Evolutionary conservation across 1,140 invertebrate species (phyloP), one percentile per base, ranked within the genome.

Genomic region (Brachionus calyciflorus): DNA sequence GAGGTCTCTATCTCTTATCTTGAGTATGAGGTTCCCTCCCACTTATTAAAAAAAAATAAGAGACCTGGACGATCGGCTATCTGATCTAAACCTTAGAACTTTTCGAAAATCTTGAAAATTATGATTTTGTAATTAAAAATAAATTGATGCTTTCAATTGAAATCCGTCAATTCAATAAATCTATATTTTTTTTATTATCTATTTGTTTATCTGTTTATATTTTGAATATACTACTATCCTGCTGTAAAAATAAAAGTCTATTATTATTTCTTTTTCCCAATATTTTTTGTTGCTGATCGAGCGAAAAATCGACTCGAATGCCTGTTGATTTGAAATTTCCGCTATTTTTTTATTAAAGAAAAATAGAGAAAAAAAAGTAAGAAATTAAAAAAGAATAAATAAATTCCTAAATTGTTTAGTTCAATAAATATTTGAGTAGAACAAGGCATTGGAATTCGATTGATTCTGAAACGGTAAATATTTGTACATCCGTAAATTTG

Each of bases 61-160:
- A 55, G 53, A 55, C 53, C 53, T 55, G 53, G 53, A 12, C 53
- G 24, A 24, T 24, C 53, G 28, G 28, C 24, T 28, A 24, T 60
- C 55, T 60, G 55, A 60, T 60, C 55, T 19, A 60, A 60, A 60
- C 26, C 55, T 37, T 60, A 60, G 28, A 60, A 60, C n/a, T n/a
- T n/a, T n/a, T n/a, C n/a, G n/a, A n/a, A 60, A 60, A 60, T 60
- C 55, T 60, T 60, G 55, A 60, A 60, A 60, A 4, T 55, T 55
- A 55, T 55, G 53, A 55, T 28, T 55, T 55, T 28, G 53, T 55
- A 55, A 55, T 55, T 55, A 55, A 55, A 55, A 33, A 60, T 33
- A 60, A 60, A 60, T 33, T 37, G 30, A 33, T 37, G 55, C 55
- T 60, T 60, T 60, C 55, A 60, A 60, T 33, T 33, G 37, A 60